These are phyloP conservation scores for Mayetiola destructor DNA, from an alignment of 2,888 invertebrate genomes.

Conservation along the genomic window DNA sequence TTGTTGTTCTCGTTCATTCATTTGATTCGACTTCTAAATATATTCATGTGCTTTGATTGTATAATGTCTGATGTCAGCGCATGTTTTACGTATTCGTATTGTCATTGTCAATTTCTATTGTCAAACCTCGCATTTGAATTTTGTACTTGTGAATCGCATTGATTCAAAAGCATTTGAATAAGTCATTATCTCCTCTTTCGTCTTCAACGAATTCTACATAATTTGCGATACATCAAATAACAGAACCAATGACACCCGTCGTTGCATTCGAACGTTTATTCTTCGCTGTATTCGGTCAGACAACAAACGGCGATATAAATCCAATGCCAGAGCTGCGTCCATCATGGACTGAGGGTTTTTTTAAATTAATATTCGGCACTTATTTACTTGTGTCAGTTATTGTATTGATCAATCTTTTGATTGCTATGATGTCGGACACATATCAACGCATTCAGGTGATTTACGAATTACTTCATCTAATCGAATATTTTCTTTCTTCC, in stretches of 20 bases:
- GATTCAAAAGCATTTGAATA: no score
- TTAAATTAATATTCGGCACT: slow-evolving; percentile 86
- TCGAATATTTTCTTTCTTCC: slow-evolving; percentile 17
- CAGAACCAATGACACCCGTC: slow-evolving; percentile 74
- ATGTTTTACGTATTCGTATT: no score
- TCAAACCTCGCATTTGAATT: no score
- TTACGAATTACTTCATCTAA: slow-evolving; percentile 29
- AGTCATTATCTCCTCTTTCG: no score
- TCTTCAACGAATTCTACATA: neutral
- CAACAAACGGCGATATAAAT: slow-evolving; percentile 70
- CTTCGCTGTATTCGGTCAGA: slow-evolving; percentile 95
- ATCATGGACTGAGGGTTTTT: slow-evolving; percentile 70
- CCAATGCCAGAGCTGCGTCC: slow-evolving; percentile 55
- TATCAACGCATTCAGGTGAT: slow-evolving; percentile 97
- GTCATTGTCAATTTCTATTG: no score
- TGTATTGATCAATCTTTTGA: slow-evolving; percentile 95
- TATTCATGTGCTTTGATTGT: neutral
- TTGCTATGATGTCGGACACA: slow-evolving; percentile 99
- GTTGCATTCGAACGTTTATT: slow-evolving; percentile 94
- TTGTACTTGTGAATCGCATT: no score
- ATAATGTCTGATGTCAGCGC: neutral
- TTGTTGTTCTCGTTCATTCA: no score
- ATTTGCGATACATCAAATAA: neutral
- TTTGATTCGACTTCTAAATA: no score
- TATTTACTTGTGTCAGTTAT: slow-evolving; percentile 97